A percentile compares a stretch with the other conserved stretches of the same genome.
phyloP scores from a whole-genome alignment of 2,888 invertebrate species.

The Tipula unca region DNA sequence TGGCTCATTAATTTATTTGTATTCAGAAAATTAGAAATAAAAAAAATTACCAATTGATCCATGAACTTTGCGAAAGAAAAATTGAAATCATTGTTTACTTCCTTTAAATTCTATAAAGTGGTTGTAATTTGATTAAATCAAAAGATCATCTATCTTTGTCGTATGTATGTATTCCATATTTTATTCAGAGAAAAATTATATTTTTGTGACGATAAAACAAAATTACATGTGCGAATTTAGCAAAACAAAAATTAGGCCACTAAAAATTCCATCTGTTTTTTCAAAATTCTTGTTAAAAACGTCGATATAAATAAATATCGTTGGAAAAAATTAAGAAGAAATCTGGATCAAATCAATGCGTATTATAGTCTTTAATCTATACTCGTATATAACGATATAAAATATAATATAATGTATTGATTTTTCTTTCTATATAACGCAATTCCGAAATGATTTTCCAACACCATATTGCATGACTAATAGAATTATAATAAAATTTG shows the following conservation, averaged over 20 bases:
- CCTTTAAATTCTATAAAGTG: background rate
- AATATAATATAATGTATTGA: background rate
- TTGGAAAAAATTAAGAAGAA: background rate
- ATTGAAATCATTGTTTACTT: background rate
- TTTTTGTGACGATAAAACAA: background rate
- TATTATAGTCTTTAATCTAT: background rate
- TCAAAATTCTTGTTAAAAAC: background rate
- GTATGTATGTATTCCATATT: background rate
- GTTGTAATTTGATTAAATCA: background rate
- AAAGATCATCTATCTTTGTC: background rate
- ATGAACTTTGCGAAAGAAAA: background rate
- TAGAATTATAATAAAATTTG: background rate
- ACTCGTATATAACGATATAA: too few relatives aligned
- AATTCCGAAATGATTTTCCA: background rate
- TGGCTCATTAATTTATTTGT: background rate
- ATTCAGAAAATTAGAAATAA: background rate
- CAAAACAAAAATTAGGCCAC: background rate
- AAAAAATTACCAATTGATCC: background rate
- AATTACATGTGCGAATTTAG: background rate
- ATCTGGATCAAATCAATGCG: background rate
- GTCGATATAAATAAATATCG: background rate
- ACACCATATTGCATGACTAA: background rate
- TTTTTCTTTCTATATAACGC: background rate
- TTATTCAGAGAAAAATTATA: background rate
- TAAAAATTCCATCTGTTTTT: background rate